These are phyloP conservation scores for Cyclophora albipunctata DNA, from an alignment of 2,888 invertebrate genomes.

Conservation along the genomic window DNA sequence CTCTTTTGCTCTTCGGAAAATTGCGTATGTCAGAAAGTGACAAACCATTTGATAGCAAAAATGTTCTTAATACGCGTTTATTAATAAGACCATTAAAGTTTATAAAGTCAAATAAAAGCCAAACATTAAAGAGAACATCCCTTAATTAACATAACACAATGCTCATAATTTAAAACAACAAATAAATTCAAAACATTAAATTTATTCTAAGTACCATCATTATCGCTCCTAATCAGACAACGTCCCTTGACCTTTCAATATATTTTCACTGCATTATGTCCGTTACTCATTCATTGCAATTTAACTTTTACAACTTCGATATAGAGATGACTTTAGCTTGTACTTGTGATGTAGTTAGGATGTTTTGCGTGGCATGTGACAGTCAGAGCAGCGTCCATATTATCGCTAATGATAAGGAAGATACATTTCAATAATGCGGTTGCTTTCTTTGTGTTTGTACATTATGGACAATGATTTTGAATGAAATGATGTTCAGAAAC, in stretches of 20 bases:
- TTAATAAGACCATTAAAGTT: too few species aligned
- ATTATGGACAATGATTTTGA: conserved; percentile 6
- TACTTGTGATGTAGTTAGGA: conserved; percentile 21
- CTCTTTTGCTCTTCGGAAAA: too few species aligned
- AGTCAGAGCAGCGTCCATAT: conserved; percentile 45
- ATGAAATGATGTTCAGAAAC: conserved; percentile 1
- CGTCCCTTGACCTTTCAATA: conserved; percentile 64
- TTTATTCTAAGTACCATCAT: conserved; percentile 39
- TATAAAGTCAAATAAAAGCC: too few species aligned
- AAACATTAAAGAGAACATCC: too few species aligned
- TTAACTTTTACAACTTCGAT: conserved; percentile 8
- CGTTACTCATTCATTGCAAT: conserved; percentile 12
- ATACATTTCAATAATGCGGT: conserved; percentile 58
- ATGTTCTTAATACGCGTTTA: too few species aligned
- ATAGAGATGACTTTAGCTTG: conserved; percentile 27
- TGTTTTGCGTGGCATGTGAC: conserved; percentile 16
- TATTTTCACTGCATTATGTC: conserved; percentile 24
- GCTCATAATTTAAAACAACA: too few species aligned
- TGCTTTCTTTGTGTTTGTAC: conserved; percentile 54
- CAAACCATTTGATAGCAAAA: too few species aligned
- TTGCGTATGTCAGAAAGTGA: too few species aligned
- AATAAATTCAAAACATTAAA: conserved; percentile 25
- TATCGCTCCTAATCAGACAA: conserved; percentile 50
- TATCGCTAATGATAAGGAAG: conserved; percentile 61
- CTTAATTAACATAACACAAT: too few species aligned